A percentile compares a stretch with the other conserved stretches of the same genome.
Evolutionary conservation across 2,113 vertebrate species (phyloP).

Genomic region (Potamarius usumacintae): DNA sequence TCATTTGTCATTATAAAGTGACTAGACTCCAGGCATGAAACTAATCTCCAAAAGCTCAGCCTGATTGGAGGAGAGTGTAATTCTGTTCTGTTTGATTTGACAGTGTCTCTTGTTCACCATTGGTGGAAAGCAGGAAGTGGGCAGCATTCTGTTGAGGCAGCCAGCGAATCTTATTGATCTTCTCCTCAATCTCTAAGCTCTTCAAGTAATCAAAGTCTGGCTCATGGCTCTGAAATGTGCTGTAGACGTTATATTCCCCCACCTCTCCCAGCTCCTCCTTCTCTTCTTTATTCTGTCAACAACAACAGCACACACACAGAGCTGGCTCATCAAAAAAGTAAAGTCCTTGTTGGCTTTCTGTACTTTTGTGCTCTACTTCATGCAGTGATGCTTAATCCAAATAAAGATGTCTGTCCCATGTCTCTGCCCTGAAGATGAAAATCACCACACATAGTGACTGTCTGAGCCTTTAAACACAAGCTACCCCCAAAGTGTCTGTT

Average conservation of each 20-base stretch:
- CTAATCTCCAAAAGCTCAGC: not conserved
- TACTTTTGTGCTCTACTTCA: not conserved
- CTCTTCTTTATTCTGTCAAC: conserved; percentile 82
- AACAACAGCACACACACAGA: not conserved
- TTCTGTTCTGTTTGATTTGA: not conserved
- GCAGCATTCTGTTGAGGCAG: conserved; percentile 89
- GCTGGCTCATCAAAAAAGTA: not conserved
- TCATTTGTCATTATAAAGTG: not conserved
- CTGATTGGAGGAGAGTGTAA: not conserved
- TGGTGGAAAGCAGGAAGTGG: conserved; percentile 93
- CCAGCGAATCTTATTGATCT: conserved; percentile 77
- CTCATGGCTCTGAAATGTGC: conserved; percentile 67
- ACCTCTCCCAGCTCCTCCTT: conserved; percentile 85
- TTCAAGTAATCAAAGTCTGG: conserved; percentile 98
- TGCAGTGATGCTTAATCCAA: too few relatives aligned
- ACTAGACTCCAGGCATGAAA: not conserved
- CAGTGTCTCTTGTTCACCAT: conserved; percentile 74
- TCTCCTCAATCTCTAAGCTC: conserved; percentile 98
- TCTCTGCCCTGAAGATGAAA: not conserved
- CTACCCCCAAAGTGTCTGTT: too few relatives aligned
- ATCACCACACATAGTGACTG: not conserved
- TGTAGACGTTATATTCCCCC: conserved; percentile 97
- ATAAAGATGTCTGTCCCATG: too few relatives aligned
- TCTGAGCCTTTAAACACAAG: too few relatives aligned
- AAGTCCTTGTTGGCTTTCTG: not conserved